phyloP scores from a whole-genome alignment of 2,113 vertebrate species.

The Pituophis catenifer region DNA sequence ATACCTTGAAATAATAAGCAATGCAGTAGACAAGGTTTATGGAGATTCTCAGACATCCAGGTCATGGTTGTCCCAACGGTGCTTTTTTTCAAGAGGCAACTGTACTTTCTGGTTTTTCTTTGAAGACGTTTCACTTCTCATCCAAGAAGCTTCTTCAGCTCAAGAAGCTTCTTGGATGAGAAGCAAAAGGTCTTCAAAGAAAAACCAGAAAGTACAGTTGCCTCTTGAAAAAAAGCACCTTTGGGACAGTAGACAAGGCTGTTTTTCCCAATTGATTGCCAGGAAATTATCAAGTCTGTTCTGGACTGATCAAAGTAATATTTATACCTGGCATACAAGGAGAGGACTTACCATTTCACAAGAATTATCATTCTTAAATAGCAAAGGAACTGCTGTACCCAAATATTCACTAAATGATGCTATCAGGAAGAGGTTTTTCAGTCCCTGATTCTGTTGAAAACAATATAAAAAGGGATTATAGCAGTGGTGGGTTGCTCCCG shows the following conservation, averaged over 20 bases:
- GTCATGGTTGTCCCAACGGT: too few species aligned
- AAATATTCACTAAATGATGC: not conserved
- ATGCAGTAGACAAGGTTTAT: too few species aligned
- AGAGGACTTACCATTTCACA: not conserved
- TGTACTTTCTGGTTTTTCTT: not conserved
- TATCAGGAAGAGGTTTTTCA: not conserved
- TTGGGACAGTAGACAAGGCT: not conserved
- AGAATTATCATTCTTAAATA: not conserved
- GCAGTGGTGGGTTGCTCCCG: too few species aligned
- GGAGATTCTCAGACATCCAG: too few species aligned
- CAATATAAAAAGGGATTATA: not conserved
- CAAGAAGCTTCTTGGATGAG: too few species aligned
- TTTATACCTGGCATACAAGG: not conserved
- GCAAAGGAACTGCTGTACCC: not conserved
- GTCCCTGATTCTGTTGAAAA: not conserved
- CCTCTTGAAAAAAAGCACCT: too few species aligned
- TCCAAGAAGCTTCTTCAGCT: too few species aligned
- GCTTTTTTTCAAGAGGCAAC: too few species aligned
- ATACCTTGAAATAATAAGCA: not conserved
- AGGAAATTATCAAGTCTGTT: not conserved
- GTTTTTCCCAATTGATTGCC: not conserved
- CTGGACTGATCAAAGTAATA: not conserved
- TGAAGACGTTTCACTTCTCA: too few species aligned
- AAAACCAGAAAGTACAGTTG: too few species aligned
- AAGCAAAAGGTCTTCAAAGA: too few species aligned